These are phyloP conservation scores for Tortricodes alternella DNA, from an alignment of 2,888 invertebrate species.

Conservation along the genomic window DNA sequence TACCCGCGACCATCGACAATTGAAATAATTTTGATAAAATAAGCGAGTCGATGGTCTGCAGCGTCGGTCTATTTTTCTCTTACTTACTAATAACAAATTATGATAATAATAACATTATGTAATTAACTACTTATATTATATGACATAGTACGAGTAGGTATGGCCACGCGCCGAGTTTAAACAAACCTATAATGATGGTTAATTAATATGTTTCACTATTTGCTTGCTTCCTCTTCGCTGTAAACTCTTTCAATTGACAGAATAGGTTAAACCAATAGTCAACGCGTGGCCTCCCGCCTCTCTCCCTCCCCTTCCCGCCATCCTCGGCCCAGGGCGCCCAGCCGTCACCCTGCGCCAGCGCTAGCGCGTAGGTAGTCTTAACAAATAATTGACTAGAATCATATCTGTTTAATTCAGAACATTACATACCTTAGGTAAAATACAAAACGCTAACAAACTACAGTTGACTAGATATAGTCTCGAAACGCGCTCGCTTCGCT, in stretches of 20 bases:
- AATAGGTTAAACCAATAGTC: not conserved
- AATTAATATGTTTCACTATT: too few relatives aligned
- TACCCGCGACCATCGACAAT: constrained; percentile 1
- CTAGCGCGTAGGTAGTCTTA: not conserved
- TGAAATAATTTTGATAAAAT: not conserved
- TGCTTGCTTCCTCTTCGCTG: too few relatives aligned
- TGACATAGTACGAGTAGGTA: too few relatives aligned
- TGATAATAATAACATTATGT: not conserved
- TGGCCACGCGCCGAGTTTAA: not conserved
- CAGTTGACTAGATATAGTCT: not conserved
- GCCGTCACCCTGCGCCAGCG: constrained; percentile 7
- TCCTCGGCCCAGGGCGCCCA: constrained; percentile 10
- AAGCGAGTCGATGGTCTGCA: not conserved
- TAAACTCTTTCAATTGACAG: too few relatives aligned
- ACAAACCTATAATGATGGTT: too few relatives aligned
- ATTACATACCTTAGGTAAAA: not conserved
- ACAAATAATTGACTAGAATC: constrained; percentile 1
- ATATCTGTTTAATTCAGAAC: not conserved
- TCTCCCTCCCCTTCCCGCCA: not conserved
- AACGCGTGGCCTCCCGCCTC: not conserved
- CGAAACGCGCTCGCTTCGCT: not conserved
- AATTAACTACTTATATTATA: constrained; percentile 1
- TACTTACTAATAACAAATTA: not conserved
- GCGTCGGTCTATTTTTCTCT: not conserved
- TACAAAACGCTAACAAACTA: not conserved